phyloP scores from a whole-genome alignment of 1,140 invertebrate genomes.

The Coptotermes formosanus region DNA sequence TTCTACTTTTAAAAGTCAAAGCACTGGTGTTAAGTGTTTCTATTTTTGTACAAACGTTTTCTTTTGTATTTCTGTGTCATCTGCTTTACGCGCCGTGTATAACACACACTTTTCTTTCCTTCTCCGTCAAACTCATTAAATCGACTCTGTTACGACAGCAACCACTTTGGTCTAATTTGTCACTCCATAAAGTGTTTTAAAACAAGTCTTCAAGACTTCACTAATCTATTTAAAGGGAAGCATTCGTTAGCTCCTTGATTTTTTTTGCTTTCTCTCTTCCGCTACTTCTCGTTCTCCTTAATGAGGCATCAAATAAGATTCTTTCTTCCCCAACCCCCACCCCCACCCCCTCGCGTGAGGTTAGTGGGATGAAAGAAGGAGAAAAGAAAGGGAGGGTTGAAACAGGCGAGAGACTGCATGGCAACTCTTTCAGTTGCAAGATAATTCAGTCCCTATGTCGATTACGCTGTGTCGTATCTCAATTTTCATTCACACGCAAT shows the following conservation, averaged over 20 bases:
- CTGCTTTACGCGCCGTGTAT: neutral
- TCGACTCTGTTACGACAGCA: slow-evolving; percentile 7
- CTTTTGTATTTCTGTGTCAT: neutral
- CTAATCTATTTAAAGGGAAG: slow-evolving; percentile 19
- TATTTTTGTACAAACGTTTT: neutral
- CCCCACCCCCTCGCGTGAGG: neutral
- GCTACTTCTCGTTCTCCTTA: slow-evolving; percentile 17
- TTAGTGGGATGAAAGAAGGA: neutral
- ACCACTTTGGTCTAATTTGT: slow-evolving; percentile 18
- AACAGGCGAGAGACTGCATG: neutral
- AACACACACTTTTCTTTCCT: neutral
- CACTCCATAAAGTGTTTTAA: slow-evolving; percentile 19
- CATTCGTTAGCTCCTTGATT: slow-evolving; percentile 5
- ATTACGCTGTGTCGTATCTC: neutral
- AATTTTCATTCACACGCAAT: slow-evolving; percentile 12
- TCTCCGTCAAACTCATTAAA: slow-evolving; percentile 13
- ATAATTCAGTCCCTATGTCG: slow-evolving; percentile 2
- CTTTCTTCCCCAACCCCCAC: neutral
- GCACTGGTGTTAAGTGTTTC: neutral
- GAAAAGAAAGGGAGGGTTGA: neutral
- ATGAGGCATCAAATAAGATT: slow-evolving; percentile 16
- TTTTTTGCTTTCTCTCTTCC: slow-evolving; percentile 3
- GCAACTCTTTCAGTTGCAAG: neutral
- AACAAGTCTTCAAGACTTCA: slow-evolving; percentile 18
- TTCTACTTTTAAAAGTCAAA: neutral